These are phyloP conservation scores for Caenorhabditis briggsae DNA, from an alignment of 1,140 invertebrate species.

Conservation along the genomic window DNA sequence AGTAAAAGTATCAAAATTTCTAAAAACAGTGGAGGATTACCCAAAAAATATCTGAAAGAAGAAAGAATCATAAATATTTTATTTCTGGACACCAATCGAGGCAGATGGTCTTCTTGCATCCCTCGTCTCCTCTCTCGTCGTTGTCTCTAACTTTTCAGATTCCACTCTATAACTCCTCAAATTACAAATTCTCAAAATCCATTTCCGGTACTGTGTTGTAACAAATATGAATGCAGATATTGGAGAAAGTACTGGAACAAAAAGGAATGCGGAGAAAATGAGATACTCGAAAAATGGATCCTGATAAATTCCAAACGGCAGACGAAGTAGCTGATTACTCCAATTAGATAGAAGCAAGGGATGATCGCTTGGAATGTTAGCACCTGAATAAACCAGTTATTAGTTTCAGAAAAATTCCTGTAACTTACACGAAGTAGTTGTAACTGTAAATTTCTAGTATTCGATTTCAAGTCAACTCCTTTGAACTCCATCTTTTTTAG, in stretches of 20 bases:
- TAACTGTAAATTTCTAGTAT: slow-evolving; percentile 17
- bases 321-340: slow-evolving; percentile 31
- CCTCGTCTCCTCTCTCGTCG: not conserved
- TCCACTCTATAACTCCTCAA: not conserved
- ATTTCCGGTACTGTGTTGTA: not conserved
- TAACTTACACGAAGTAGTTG: not conserved
- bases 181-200: not conserved
- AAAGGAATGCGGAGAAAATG: slow-evolving; percentile 18
- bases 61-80: not conserved
- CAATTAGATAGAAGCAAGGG: slow-evolving; percentile 42
- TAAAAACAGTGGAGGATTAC: too few species aligned
- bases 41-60: too few species aligned
- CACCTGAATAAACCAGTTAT: not conserved
- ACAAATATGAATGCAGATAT: slow-evolving; percentile 2
- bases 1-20: too few species aligned
- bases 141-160: not conserved
- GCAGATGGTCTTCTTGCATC: not conserved
- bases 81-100: too few species aligned
- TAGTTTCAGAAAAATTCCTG: not conserved
- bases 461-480: not conserved
- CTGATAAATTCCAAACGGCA: slow-evolving; percentile 35
- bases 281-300: slow-evolving; percentile 53
- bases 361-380: slow-evolving; percentile 53
- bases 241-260: not conserved
- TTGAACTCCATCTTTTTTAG: not conserved